Base-by-base conservation (phyloP, 2,113 vertebrate genomes). In the Charadrius vociferus region DNA sequence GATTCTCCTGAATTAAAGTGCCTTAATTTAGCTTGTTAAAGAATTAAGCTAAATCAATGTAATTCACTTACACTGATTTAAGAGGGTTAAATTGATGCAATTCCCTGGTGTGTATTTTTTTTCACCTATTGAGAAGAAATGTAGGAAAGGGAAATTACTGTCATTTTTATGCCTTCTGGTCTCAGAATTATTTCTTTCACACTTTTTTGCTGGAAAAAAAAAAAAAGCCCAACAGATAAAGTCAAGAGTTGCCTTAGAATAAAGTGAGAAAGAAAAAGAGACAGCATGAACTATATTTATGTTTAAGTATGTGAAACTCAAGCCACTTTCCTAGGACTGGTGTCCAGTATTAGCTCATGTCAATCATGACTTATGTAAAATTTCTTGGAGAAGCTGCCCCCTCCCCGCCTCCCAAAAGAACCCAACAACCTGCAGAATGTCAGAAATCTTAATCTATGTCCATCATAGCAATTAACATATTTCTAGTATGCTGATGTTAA, bases 31-130 rank as follows among this genome's bases (percentile, higher is more conserved):
- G 47, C 73, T 89, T 78, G 41, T 91, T 94, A 91, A 23, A 74
- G 30, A 94, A 79, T 87, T 90, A 91, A 71, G 47, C 32, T 71
- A 71, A 91, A 91, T 85, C 87, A 95, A 79, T 94, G 63, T 67
- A 55, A 89, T 87, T 93, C 81, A 75, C 22, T 97, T 90, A 63
- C 22, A 71, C 29, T 74, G n/a, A 90, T 79, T 87, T 62, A 79
- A 90, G 59, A 75, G 41, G 66, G 30, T 62, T 78, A 78, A 81
- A 91, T n/a, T 86, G 24, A 56, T 61, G 24, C 7, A 53, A 20
- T 62, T 87, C 11, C 55, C 55, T 45, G 1, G 7, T 26, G 12
- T 58, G 7, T 49, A 50, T 24, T 80, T 74, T 67, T 78, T 78
- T 63, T 32, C 32, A 70, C 18, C 17, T 32, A 23, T 37, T 68